A percentile compares a stretch with the other conserved stretches of the same genome.
Conservation (phyloP, 2,113 vertebrate species). For the Paradoxurus hermaphroditus region DNA sequence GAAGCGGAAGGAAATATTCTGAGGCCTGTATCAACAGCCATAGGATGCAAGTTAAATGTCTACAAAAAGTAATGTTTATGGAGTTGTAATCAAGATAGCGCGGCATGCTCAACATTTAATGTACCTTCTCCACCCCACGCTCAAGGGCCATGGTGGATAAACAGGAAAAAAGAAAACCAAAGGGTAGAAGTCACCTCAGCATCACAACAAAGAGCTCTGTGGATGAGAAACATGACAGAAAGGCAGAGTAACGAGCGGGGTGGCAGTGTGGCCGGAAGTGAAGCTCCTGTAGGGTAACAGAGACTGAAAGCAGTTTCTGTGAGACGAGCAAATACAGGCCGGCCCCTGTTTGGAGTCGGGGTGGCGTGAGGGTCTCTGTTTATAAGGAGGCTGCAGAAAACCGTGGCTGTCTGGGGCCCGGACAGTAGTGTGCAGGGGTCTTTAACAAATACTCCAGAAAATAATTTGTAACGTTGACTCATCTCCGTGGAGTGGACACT, state of each 20-base stretch:
- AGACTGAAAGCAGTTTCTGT: not conserved
- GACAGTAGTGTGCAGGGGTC: not conserved
- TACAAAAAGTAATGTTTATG: not conserved
- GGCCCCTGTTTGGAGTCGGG: rapidly evolving
- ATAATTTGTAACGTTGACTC: not conserved
- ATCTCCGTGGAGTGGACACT: not conserved
- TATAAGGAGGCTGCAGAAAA: not conserved
- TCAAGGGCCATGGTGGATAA: not conserved
- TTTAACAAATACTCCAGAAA: not conserved
- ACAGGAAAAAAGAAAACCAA: not conserved
- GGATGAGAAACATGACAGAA: not conserved
- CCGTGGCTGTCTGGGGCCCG: not conserved
- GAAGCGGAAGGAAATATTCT: not conserved
- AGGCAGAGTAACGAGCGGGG: not conserved
- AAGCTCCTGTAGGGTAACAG: not conserved
- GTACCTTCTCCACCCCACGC: not conserved
- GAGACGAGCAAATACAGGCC: not conserved
- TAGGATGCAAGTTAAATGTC: not conserved
- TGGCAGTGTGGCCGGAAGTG: not conserved
- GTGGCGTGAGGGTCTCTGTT: not conserved
- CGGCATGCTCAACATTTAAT: not conserved
- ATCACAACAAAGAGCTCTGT: not conserved
- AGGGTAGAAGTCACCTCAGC: not conserved
- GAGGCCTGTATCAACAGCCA: not conserved
- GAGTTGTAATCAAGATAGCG: not conserved